Evolutionary conservation across 2,888 invertebrate species (phyloP).

Genomic region (Prenolepis imparis): DNA sequence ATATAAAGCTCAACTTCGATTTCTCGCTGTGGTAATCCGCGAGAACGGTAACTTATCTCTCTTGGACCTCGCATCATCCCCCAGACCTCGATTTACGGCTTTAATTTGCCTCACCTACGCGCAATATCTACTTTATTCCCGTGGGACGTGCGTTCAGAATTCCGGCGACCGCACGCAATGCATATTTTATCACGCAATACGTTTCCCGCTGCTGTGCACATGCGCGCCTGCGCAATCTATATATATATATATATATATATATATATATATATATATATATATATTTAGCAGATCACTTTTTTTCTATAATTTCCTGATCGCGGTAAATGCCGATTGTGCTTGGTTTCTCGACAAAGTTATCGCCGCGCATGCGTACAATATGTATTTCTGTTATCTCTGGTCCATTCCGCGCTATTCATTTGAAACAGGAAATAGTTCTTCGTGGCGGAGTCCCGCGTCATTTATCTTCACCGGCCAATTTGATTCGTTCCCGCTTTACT

Average conservation of each 20-base stretch:
- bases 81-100: slow-evolving; percentile 68
- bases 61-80: slow-evolving; percentile 27
- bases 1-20: slow-evolving; percentile 49
- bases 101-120: slow-evolving; percentile 69
- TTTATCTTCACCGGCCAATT: slow-evolving; percentile 34
- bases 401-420: slow-evolving; percentile 52
- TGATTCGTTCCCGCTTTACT: slow-evolving; percentile 38
- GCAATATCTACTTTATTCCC: slow-evolving; percentile 58
- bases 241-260: not conserved
- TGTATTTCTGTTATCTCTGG: slow-evolving; percentile 1
- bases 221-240: slow-evolving; percentile 1
- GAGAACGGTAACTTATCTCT: slow-evolving; percentile 48
- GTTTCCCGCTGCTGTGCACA: slow-evolving; percentile 19
- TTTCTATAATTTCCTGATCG: slow-evolving; percentile 48
- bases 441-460: slow-evolving; percentile 24
- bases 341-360: slow-evolving; percentile 33
- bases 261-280: not conserved
- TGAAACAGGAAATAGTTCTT: slow-evolving; percentile 46
- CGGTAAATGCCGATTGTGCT: slow-evolving; percentile 43
- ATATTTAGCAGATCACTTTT: too few relatives aligned
- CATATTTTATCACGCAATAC: slow-evolving; percentile 67
- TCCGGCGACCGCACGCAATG: slow-evolving; percentile 63
- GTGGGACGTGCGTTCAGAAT: slow-evolving; percentile 59
- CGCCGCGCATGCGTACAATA: slow-evolving; percentile 39
- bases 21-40: slow-evolving; percentile 33